Percentiles rank a stretch among this genome's conserved stretches.
These are phyloP conservation scores for Ammospiza nelsoni DNA, from an alignment of 2,113 vertebrate genomes.

Conservation along the genomic window DNA sequence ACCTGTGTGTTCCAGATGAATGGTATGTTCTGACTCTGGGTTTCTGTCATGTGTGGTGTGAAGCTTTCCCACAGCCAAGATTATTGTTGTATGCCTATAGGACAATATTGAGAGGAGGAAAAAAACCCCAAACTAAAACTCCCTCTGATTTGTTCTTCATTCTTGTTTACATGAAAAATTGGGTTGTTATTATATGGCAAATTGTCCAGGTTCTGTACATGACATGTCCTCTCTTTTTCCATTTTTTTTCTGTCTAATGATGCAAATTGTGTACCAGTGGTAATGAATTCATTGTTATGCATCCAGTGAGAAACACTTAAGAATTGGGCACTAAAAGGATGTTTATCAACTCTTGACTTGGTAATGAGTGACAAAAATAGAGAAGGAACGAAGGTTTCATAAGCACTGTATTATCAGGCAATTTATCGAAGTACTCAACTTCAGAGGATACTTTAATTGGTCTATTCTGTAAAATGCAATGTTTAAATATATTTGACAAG, in stretches of 20 bases:
- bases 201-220: conserved; percentile 77
- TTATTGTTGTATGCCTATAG: conserved; percentile 53
- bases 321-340: conserved; percentile 87
- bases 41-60: conserved; percentile 69
- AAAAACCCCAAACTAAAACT: neutral
- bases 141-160: conserved; percentile 43
- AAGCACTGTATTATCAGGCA: conserved; percentile 72
- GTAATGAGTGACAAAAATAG: conserved; percentile 82
- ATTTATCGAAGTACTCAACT: conserved; percentile 73
- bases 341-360: conserved; percentile 83
- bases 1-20: conserved; percentile 71
- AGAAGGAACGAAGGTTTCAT: conserved; percentile 69
- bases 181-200: conserved; percentile 72
- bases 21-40: conserved; percentile 69
- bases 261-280: conserved; percentile 86
- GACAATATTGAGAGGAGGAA: conserved; percentile 58
- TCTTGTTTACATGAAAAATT: conserved; percentile 75
- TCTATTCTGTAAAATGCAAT: conserved; percentile 74
- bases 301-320: conserved; percentile 85
- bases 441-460: conserved; percentile 76
- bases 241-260: conserved; percentile 80
- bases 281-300: conserved; percentile 85
- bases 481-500: conserved; percentile 69
- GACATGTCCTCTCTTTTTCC: conserved; percentile 77
- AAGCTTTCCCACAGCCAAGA: conserved; percentile 60